Base-by-base conservation (phyloP, 2,797 vertebrate genomes). In the Lepus townsendii region DNA sequence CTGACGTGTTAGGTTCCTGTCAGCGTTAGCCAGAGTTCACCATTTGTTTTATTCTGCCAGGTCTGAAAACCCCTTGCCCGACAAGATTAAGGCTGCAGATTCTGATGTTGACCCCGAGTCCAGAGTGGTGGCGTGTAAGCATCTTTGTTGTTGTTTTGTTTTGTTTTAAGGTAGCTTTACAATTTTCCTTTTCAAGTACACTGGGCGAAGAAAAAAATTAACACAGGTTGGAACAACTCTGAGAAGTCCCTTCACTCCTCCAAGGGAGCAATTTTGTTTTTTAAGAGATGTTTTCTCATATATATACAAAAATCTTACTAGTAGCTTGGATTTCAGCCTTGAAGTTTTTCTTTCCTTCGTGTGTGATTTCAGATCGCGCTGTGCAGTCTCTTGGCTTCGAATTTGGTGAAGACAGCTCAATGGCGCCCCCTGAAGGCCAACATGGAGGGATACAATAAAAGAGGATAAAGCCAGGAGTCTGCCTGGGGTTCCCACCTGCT, bases 351-450 rank as follows among this genome's bases (percentile, higher is more conserved):
- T 60, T 94, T 93, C 50, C 50, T 32, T 50, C 7, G 0, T 42
- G 66, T 20, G 27, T 88, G 19, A 86, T 96, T 93, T 95, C 91
- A 91, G 52, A 78, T 63, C 47, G 35, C 32, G 22, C 63, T 9
- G 19, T 27, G 26, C 38, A 7, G 30, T 20, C 24, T 32, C 7
- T 20, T 2, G 13, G 35, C 35, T 35, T 6, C 66, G 42, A 80
- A 1, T 52, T 7, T 38, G 63, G 2, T 16, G 92, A 96, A 42
- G 91, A 78, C 50, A 97, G 98, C 96, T 96, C 98, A 98, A 97
- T 96, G 72, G 97, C 92, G 91, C 98, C 98, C 95, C 95, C 98
- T 97, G 84, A 97, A 97, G 98, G 97, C 65, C 52, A 71, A 5
- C 0, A 0, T 0, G 7, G 47, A 89, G 35, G 22, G 27, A n/a